Conservation (phyloP, 2,888 invertebrate species). For the Rotaria magnacalcarata region DNA sequence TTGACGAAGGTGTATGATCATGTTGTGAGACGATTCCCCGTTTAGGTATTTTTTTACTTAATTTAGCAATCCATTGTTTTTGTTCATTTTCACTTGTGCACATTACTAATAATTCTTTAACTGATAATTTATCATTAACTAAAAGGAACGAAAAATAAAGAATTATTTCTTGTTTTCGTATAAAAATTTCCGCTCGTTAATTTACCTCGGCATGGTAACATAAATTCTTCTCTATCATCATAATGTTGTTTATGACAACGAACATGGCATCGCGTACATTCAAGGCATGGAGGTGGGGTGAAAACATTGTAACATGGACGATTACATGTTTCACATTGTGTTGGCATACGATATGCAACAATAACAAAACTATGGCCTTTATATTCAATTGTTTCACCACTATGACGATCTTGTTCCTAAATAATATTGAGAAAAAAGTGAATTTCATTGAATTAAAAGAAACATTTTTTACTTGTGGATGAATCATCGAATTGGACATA, state of each 20-base stretch:
- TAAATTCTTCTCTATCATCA: conserved; percentile 74
- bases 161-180: neutral
- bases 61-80: conserved; percentile 44
- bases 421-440: neutral
- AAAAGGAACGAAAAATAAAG: neutral
- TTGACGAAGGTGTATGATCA: conserved; percentile 28
- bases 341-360: conserved; percentile 94
- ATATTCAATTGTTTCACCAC: conserved; percentile 61
- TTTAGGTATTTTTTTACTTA: conserved; percentile 43
- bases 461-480: neutral
- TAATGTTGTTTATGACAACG: conserved; percentile 97
- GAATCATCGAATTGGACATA: neutral
- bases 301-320: conserved; percentile 96
- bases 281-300: conserved; percentile 90
- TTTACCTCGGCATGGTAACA: conserved; percentile 71
- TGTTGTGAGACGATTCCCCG: neutral
- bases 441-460: conserved; percentile 40
- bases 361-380: conserved; percentile 92
- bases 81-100: conserved; percentile 42
- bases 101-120: conserved; percentile 40
- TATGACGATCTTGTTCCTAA: conserved; percentile 49
- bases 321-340: conserved; percentile 92
- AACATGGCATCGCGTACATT: conserved; percentile 84
- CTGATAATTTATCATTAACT: conserved; percentile 45
- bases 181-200: neutral